These are phyloP conservation scores for Diplolepis rosae DNA, from an alignment of 2,888 invertebrate genomes.

Conservation along the genomic window DNA sequence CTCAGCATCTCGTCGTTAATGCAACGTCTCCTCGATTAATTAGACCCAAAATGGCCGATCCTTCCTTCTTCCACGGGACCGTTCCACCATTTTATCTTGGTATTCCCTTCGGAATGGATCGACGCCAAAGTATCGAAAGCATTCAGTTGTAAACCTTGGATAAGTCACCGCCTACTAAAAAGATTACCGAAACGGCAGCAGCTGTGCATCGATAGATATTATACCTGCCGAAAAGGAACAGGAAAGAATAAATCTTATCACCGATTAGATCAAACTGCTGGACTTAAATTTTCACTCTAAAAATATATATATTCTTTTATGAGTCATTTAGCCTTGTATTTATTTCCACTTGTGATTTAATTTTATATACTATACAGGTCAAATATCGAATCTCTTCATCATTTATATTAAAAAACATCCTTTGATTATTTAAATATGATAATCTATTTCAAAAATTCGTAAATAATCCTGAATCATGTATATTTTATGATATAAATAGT, in stretches of 20 bases:
- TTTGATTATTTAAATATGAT: too few species aligned
- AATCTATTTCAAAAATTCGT: too few species aligned
- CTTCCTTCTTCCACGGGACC: slow-evolving; percentile 33
- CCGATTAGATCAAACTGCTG: slow-evolving; percentile 64
- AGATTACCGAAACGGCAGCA: slow-evolving; percentile 68
- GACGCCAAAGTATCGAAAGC: slow-evolving; percentile 60
- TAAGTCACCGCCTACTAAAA: slow-evolving; percentile 73
- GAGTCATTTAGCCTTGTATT: too few species aligned
- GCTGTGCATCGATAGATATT: slow-evolving; percentile 64
- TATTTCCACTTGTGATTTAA: too few species aligned
- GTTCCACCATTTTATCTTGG: slow-evolving; percentile 62
- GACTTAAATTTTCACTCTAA: slow-evolving; percentile 11
- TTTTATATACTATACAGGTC: too few species aligned
- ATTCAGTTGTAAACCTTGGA: slow-evolving; percentile 72
- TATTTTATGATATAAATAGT: too few species aligned
- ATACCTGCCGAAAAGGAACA: slow-evolving; percentile 68
- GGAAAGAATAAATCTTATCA: slow-evolving; percentile 66
- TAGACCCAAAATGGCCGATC: slow-evolving; percentile 52
- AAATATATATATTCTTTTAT: too few species aligned
- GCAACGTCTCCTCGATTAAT: slow-evolving; percentile 55
- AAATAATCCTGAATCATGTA: too few species aligned
- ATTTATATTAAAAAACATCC: too few species aligned
- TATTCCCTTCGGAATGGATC: slow-evolving; percentile 54
- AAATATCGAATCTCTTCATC: too few species aligned
- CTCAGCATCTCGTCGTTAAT: slow-evolving; percentile 22